Conservation (phyloP, 2,113 vertebrate genomes). For the Numenius arquata region DNA sequence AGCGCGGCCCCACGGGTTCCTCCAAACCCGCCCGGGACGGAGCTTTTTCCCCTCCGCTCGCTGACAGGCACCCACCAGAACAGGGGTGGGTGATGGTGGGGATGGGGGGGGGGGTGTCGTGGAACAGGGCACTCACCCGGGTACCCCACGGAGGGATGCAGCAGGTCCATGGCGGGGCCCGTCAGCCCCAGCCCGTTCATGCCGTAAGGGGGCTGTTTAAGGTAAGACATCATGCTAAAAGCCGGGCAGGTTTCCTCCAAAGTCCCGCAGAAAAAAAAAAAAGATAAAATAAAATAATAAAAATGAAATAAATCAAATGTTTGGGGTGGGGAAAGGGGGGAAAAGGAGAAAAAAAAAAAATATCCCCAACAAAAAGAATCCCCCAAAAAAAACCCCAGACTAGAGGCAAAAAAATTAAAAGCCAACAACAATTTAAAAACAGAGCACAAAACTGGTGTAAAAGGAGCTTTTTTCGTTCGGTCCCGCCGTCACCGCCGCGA, state of each 20-base stretch:
- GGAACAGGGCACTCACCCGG: constrained; percentile 78
- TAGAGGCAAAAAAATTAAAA: neutral
- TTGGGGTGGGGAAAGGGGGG: too few relatives aligned
- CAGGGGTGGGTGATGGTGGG: neutral
- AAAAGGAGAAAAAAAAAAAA: neutral
- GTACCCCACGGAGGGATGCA: constrained; percentile 96
- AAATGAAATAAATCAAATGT: neutral
- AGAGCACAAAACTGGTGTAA: neutral
- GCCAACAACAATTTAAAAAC: neutral
- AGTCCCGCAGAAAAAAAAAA: constrained; percentile 41
- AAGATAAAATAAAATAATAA: neutral
- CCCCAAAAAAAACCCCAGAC: neutral
- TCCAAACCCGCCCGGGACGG: neutral
- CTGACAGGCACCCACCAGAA: neutral
- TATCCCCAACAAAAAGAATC: neutral
- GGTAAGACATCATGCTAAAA: constrained; percentile 99
- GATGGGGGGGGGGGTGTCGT: too few relatives aligned
- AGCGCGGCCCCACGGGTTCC: neutral
- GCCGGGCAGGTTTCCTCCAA: constrained; percentile 72
- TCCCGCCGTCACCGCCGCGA: neutral
- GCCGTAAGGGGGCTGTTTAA: constrained; percentile 98
- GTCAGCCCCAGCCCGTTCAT: constrained; percentile 97
- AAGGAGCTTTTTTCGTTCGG: neutral
- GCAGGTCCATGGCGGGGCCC: constrained; percentile 94
- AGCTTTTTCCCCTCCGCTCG: neutral